These are phyloP conservation scores for Gadus macrocephalus DNA, from an alignment of 2,113 vertebrate genomes.

Conservation along the genomic window DNA sequence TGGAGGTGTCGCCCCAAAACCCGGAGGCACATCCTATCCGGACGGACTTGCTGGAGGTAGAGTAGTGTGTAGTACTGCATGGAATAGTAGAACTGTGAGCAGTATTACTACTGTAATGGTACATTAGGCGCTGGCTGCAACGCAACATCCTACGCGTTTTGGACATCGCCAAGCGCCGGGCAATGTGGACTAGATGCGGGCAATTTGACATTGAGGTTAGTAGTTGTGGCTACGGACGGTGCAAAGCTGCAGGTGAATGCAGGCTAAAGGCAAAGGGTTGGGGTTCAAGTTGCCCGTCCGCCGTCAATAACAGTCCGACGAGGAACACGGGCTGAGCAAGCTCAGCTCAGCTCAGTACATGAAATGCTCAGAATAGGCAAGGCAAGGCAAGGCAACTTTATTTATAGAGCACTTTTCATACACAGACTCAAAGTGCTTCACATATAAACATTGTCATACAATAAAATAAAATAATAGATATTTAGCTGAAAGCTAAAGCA, in stretches of 20 bases:
- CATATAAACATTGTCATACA: too few species aligned
- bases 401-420: too few species aligned
- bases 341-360: too few species aligned
- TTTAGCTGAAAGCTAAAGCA: too few species aligned
- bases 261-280: neutral
- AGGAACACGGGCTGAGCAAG: neutral
- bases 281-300: neutral
- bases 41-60: conserved; percentile 28
- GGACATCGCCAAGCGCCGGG: neutral
- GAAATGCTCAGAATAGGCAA: too few species aligned
- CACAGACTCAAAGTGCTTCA: too few species aligned
- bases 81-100: neutral
- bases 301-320: neutral
- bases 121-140: neutral
- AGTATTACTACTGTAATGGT: neutral
- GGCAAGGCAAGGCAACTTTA: too few species aligned
- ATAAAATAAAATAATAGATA: too few species aligned
- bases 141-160: neutral
- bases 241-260: neutral
- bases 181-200: neutral
- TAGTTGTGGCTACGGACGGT: neutral
- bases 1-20: conserved; percentile 79
- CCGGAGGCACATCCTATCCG: conserved; percentile 78
- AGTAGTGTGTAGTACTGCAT: neutral
- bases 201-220: too few species aligned